Percentiles rank a stretch among this genome's conserved stretches.
These are phyloP conservation scores for Patella vulgata DNA, from an alignment of 1,140 invertebrate genomes.

Conservation along the genomic window DNA sequence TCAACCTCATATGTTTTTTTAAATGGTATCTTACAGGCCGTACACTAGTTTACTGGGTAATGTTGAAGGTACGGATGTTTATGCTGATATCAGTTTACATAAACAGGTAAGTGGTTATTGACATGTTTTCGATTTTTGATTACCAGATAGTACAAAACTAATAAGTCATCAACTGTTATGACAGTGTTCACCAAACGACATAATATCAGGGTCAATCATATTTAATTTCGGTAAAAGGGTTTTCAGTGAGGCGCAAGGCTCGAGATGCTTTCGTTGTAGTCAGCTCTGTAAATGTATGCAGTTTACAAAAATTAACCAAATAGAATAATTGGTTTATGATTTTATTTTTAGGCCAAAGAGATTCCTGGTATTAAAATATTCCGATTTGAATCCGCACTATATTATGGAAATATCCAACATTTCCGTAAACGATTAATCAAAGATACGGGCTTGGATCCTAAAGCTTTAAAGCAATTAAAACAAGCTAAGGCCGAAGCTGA, in stretches of 20 bases:
- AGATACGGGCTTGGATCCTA: conserved; percentile 48
- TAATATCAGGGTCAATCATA: not conserved
- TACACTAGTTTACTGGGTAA: conserved; percentile 61
- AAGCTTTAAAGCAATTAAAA: conserved; percentile 43
- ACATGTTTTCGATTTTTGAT: not conserved
- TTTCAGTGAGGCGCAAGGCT: not conserved
- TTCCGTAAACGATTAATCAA: conserved; percentile 60
- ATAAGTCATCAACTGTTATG: not conserved
- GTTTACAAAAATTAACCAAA: no score
- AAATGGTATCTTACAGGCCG: conserved; percentile 48
- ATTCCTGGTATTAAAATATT: conserved; percentile 66
- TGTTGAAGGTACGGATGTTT: conserved; percentile 63
- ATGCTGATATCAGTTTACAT: conserved; percentile 59
- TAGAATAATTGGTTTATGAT: no score
- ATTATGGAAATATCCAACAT: conserved; percentile 65
- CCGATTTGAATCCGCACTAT: conserved; percentile 63
- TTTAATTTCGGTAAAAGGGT: not conserved
- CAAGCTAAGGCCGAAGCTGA: conserved; percentile 34
- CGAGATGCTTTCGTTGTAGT: no score
- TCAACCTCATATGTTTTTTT: not conserved
- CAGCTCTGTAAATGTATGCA: no score
- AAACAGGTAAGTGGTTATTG: conserved; percentile 50
- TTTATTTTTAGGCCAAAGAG: conserved; percentile 62
- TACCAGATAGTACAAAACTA: not conserved
- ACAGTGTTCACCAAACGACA: not conserved